A percentile compares a stretch with the other conserved stretches of the same genome.
Evolutionary conservation across 1,140 invertebrate genomes (phyloP).

Genomic region (Aphelenchoides besseyi): DNA sequence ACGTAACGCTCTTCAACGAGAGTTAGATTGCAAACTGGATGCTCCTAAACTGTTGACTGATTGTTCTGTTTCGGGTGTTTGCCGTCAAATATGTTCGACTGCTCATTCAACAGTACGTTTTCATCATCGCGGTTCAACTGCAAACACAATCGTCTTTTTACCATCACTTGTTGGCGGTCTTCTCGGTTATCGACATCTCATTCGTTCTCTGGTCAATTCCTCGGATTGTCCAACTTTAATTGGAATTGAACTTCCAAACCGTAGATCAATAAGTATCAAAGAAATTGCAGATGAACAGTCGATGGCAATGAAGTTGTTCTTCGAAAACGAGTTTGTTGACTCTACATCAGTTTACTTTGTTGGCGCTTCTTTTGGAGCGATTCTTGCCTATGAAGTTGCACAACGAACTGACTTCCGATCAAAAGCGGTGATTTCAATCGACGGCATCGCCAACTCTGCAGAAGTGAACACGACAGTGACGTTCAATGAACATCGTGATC

Average conservation of each 20-base stretch:
- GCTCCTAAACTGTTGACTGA: neutral
- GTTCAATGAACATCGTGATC: constrained; percentile 4
- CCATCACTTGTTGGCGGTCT: constrained; percentile 9
- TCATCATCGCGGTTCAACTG: neutral
- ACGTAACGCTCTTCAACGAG: neutral
- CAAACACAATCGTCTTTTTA: constrained; percentile 5
- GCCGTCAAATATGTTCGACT: neutral
- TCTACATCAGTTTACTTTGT: constrained; percentile 5
- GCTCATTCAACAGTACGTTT: neutral
- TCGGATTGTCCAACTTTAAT: neutral
- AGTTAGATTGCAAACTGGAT: constrained; percentile 10
- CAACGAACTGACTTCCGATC: constrained; percentile 12
- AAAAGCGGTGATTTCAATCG: neutral
- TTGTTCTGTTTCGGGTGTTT: constrained; percentile 1
- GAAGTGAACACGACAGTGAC: neutral
- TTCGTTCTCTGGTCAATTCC: neutral
- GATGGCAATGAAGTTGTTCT: neutral
- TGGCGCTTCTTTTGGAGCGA: constrained; percentile 16
- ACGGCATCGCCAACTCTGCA: constrained; percentile 17
- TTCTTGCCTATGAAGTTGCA: constrained; percentile 7
- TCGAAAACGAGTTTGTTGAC: neutral
- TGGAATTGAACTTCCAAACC: neutral
- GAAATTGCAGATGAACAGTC: constrained; percentile 1
- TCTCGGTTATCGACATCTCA: constrained; percentile 6
- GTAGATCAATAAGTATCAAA: neutral